Percentiles rank a stretch among this genome's conserved stretches.
These are phyloP conservation scores for Crepidodera aurea DNA, from an alignment of 2,888 invertebrate species.

Conservation along the genomic window DNA sequence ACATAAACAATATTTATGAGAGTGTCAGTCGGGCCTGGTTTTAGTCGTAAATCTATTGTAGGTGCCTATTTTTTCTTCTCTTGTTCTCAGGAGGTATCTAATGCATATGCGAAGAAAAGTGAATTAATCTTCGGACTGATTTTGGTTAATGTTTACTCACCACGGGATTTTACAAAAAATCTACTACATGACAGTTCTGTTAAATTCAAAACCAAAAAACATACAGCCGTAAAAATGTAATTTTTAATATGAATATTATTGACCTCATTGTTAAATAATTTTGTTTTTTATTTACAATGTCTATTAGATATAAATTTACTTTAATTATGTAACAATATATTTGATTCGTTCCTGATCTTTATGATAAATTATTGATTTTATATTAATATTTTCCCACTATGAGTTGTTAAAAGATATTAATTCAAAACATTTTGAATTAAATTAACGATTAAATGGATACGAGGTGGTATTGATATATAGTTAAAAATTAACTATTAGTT, in stretches of 20 bases:
- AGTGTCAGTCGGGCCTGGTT: slow-evolving; percentile 61
- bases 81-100: slow-evolving; percentile 52
- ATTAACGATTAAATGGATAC: no score
- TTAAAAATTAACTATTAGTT: no score
- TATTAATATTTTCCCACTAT: no score
- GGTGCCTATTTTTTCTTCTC: slow-evolving; percentile 51
- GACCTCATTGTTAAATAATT: not conserved
- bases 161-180: slow-evolving; percentile 17
- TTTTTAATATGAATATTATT: not conserved
- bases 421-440: no score
- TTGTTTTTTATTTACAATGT: no score
- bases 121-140: slow-evolving; percentile 44
- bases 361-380: not conserved
- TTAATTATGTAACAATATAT: not conserved
- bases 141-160: slow-evolving; percentile 31
- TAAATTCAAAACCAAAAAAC: not conserved
- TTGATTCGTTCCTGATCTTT: not conserved
- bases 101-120: slow-evolving; percentile 48
- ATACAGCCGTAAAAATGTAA: not conserved
- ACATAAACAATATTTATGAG: slow-evolving; percentile 64
- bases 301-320: not conserved
- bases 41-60: slow-evolving; percentile 61
- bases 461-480: no score
- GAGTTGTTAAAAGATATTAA: no score
- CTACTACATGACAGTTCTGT: not conserved